phyloP scores from a whole-genome alignment of 2,888 invertebrate species.

The Amblyteles armatorius region DNA sequence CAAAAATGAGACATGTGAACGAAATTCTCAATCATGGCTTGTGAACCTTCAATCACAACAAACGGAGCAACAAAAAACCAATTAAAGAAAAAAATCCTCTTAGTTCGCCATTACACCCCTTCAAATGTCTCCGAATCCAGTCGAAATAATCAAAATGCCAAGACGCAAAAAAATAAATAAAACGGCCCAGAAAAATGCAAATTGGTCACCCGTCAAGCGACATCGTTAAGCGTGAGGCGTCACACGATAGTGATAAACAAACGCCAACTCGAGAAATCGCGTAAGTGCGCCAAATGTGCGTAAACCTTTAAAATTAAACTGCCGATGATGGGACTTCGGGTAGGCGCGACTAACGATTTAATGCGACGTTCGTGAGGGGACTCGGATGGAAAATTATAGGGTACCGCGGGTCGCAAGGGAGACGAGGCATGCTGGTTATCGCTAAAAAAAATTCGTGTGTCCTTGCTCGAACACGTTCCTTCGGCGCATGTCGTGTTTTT shows the following conservation, averaged over 20 bases:
- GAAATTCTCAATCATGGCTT: not conserved
- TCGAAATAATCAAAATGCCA: conserved; percentile 8
- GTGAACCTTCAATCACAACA: not conserved
- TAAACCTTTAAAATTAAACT: conserved; percentile 57
- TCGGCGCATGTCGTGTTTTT: conserved; percentile 50
- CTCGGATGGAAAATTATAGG: conserved; percentile 65
- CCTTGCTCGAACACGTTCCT: conserved; percentile 46
- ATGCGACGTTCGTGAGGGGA: conserved; percentile 71
- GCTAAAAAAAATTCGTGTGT: conserved; percentile 69
- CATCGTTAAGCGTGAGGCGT: not conserved
- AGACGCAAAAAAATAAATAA: not conserved
- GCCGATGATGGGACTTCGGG: conserved; percentile 44
- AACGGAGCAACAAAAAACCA: not conserved
- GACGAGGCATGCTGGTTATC: conserved; percentile 38
- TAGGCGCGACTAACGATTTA: conserved; percentile 74
- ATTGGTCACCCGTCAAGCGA: conserved; percentile 41
- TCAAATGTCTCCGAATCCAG: not conserved
- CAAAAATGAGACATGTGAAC: not conserved
- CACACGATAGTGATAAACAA: conserved; percentile 12
- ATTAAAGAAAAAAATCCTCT: not conserved
- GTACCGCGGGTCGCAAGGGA: conserved; percentile 32
- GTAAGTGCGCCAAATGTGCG: conserved; percentile 51
- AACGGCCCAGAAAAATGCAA: conserved; percentile 26
- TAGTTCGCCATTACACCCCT: conserved; percentile 9
- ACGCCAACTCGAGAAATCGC: conserved; percentile 54